Evolutionary conservation across 1,140 invertebrate species (phyloP), one percentile per base, ranked within the genome.

Genomic region (Ostrea edulis): DNA sequence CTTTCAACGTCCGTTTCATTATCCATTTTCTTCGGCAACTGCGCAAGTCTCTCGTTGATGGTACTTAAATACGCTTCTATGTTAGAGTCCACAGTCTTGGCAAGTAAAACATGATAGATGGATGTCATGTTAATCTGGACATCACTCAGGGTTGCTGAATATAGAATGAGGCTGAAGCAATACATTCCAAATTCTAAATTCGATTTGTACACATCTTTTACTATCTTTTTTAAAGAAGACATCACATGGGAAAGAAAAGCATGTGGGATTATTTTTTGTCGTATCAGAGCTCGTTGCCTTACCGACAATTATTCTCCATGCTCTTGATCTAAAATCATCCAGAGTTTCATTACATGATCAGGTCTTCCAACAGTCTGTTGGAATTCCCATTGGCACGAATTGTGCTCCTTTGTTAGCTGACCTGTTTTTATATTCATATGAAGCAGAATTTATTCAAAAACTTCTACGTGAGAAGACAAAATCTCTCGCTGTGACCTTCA

Each of bases 131-230:
- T 29, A 20, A 5, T n/a, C 55, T 84, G 54, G 17, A 52, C 55
- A 17, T 12, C 29, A 22, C 55, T 82, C 20, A 52, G 52, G 54
- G 20, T 54, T 20, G 20, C 14, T 9, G 58, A 85, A 51, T 85
- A 68, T n/a, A 85, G n/a, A 20, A 85, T 29, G 11, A 68, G 29
- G 68, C 84, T 68, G 44, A 68, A 68, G 29, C 58, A 68, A 20
- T 51, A 85, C 84, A 85, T 85, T 0, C 84, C 58, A 85, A 85
- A 85, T 54, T 85, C 84, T 12, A 17, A 85, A 68, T 85, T 85
- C 51, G 62, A 68, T 52, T 85, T 85, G 11, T 51, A 85, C 8
- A n/a, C 0, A 29, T 44, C 58, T 9, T 51, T n/a, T 4, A n/a
- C 58, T 25, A 54, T n/a, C n/a, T 85, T 52, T 51, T 55, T 54